A percentile compares a stretch with the other conserved stretches of the same genome.
phyloP scores from a whole-genome alignment of 2,113 vertebrate species.

The Heliornis fulica region DNA sequence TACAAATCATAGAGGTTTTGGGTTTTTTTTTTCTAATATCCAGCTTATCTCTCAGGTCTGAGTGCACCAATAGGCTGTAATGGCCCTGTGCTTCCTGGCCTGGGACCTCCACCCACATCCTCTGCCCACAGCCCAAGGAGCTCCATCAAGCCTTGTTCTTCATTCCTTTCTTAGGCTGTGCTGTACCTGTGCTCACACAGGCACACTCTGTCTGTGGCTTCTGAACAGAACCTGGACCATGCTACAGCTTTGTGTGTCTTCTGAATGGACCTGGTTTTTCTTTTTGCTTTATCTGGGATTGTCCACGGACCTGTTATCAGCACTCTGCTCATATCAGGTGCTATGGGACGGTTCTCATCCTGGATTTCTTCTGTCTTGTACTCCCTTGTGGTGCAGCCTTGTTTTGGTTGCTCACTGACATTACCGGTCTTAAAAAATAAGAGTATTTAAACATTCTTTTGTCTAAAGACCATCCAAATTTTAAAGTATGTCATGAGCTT shows the following conservation, averaged over 20 bases:
- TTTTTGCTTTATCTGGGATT: background rate
- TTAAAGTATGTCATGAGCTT: background rate
- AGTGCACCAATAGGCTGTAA: background rate
- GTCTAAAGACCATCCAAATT: background rate
- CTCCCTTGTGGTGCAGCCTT: background rate
- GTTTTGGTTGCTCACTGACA: background rate
- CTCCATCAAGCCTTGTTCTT: background rate
- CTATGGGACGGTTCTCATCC: no score
- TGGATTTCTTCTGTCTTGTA: background rate
- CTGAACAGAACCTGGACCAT: background rate
- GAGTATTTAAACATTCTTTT: background rate
- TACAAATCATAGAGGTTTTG: background rate
- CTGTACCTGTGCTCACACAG: background rate
- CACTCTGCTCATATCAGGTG: background rate
- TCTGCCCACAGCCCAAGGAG: background rate
- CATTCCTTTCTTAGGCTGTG: background rate
- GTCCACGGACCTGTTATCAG: background rate
- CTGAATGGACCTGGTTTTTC: background rate
- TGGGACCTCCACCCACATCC: background rate
- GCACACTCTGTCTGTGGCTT: background rate
- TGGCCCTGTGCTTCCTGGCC: background rate
- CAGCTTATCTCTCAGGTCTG: background rate
- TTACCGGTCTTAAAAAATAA: background rate
- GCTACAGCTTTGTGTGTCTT: background rate
- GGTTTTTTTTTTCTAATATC: background rate